Percentiles rank a stretch among this genome's conserved stretches.
phyloP scores from a whole-genome alignment of 2,113 vertebrate species.

The Phyllostomus hastatus region DNA sequence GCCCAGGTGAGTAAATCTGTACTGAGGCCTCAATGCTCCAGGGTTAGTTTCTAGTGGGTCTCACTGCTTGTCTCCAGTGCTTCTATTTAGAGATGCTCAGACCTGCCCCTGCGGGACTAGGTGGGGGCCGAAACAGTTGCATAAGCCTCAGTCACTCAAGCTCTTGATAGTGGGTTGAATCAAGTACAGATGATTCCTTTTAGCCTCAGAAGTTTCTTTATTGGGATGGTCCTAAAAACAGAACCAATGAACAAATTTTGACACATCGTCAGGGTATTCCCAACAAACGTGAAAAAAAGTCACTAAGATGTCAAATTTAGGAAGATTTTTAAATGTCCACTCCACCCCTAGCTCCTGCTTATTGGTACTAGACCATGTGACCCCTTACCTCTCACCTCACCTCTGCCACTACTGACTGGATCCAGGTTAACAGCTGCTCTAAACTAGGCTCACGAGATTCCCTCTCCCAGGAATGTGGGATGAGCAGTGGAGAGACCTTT shows the following conservation, averaged over 20 bases:
- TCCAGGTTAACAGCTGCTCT: neutral
- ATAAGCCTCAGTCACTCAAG: neutral
- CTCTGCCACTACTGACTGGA: neutral
- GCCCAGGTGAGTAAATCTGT: neutral
- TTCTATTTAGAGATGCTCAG: neutral
- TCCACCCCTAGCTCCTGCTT: neutral
- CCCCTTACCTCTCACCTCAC: neutral
- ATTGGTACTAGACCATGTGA: neutral
- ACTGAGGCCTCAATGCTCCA: neutral
- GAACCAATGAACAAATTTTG: neutral
- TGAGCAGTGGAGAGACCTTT: neutral
- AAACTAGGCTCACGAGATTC: neutral
- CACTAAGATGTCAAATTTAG: neutral
- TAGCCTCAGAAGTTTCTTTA: neutral
- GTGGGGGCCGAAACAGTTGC: neutral
- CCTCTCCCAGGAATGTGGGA: neutral
- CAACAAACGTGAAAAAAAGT: neutral
- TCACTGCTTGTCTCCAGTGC: neutral
- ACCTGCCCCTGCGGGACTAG: neutral
- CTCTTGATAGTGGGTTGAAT: neutral
- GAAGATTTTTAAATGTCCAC: neutral
- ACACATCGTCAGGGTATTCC: neutral
- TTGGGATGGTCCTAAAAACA: neutral
- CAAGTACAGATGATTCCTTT: neutral
- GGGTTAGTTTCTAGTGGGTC: neutral